Evolutionary conservation across 2,888 invertebrate genomes (phyloP), one percentile per base, ranked within the genome.

Genomic region (Neria commutata): DNA sequence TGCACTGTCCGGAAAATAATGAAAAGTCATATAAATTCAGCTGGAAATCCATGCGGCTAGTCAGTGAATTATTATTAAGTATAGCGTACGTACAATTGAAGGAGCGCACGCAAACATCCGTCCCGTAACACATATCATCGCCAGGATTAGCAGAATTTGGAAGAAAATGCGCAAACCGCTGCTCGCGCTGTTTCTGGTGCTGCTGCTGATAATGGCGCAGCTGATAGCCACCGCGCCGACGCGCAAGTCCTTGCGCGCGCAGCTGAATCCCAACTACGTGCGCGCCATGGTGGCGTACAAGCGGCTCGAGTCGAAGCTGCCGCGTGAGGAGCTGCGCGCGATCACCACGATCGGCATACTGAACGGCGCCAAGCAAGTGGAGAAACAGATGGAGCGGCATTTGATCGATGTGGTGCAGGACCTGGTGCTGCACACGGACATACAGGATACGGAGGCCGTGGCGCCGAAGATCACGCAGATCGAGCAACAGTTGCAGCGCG

Each of bases 331-430:
- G 46, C 55, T 81, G 16, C 70, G 71, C 17, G 73, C 74, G 0
- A 56, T 81, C 5, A 77, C 76, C 1, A 71, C 75, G 0, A 64
- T 82, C 2, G 82, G 80, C 1, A 60, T 82, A 19, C 58, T 81
- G 1, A 75, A 80, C 47, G 81, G 82, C 1, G 78, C 79, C 2
- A 64, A 74, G 14, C 69, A 76, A 58, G 74, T 76, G 0, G 79
- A 81, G 58, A 66, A 77, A 42, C 67, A 71, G 37, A 78, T 82
- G 76, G 76, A 78, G 46, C 61, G 74, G 34, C 71, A 81, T 54
- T 54, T 81, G 49, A 71, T 75, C 4, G 64, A 65, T 16, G 61
- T 66, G 16, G 66, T 81, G 1, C 67, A 70, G 21, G 78, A 79
- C 59, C 60, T 82, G 2, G 54, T 81, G 11, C 54, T 71, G 1